These are phyloP conservation scores for Argyresthia goedartella DNA, from an alignment of 2,888 invertebrate genomes.

Conservation along the genomic window DNA sequence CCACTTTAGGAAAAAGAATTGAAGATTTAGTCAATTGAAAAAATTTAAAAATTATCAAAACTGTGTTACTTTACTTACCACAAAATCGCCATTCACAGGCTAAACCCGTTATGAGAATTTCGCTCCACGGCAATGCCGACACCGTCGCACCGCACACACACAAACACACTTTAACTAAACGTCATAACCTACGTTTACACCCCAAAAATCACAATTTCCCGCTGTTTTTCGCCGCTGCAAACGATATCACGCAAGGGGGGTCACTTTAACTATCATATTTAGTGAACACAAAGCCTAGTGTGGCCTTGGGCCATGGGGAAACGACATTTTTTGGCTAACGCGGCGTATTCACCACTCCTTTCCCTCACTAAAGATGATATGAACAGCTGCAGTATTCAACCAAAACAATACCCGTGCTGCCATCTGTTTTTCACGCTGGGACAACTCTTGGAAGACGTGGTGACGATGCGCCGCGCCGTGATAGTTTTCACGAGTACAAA, in stretches of 20 bases:
- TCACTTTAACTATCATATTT: conserved; percentile 38
- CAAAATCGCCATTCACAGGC: conserved; percentile 33
- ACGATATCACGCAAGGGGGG: conserved; percentile 43
- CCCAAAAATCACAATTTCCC: conserved; percentile 52
- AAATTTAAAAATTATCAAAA: no score
- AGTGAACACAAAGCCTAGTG: conserved; percentile 33
- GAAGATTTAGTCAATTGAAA: no score
- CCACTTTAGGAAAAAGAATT: no score
- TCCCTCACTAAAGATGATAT: conserved; percentile 68
- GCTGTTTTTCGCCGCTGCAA: conserved; percentile 39
- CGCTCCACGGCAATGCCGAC: conserved; percentile 63
- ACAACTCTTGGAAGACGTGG: background rate
- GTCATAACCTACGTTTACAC: conserved; percentile 64
- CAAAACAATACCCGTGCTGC: conserved; percentile 59
- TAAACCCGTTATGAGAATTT: conserved; percentile 60
- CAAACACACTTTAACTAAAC: conserved; percentile 52
- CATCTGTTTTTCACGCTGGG: conserved; percentile 27
- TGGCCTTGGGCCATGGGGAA: conserved; percentile 55
- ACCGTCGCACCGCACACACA: conserved; percentile 43
- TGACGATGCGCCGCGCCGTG: background rate
- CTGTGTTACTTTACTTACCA: background rate
- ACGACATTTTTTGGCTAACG: conserved; percentile 55
- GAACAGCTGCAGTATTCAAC: conserved; percentile 66
- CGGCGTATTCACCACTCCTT: conserved; percentile 70
- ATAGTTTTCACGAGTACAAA: no score